Evolutionary conservation across 2,888 invertebrate species (phyloP).

Genomic region (Nudaria mundana): DNA sequence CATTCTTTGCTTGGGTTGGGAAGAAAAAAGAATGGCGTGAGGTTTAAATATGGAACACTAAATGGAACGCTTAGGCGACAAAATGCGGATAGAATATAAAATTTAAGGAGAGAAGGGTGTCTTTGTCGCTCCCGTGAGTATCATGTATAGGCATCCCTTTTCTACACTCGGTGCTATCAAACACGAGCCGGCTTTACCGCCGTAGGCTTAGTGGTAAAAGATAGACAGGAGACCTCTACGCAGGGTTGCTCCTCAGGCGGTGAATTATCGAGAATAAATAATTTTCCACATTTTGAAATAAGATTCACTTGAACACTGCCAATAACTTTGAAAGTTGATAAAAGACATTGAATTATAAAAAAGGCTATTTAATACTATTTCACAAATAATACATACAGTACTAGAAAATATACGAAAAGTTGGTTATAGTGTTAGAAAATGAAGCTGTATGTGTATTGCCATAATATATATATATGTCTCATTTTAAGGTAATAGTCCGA

Average conservation of each 20-base stretch:
- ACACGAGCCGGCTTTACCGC: constrained; percentile 71
- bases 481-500: no score
- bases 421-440: no score
- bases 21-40: constrained; percentile 71
- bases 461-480: no score
- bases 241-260: constrained; percentile 62
- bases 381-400: no score
- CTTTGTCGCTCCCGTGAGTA: constrained; percentile 48
- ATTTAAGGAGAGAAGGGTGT: constrained; percentile 66
- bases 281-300: constrained; percentile 53
- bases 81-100: constrained; percentile 81
- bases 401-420: no score
- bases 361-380: no score
- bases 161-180: constrained; percentile 57
- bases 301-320: constrained; percentile 42
- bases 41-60: constrained; percentile 81
- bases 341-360: no score
- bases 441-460: no score
- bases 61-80: constrained; percentile 82
- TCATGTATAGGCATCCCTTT: constrained; percentile 49
- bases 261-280: constrained; percentile 57
- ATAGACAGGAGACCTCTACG: constrained; percentile 66
- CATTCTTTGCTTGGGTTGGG: constrained; percentile 65
- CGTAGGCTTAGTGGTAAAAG: constrained; percentile 79
- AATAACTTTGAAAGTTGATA: no score